Conservation (phyloP, 2,113 vertebrate species). For the Montifringilla adamsi region DNA sequence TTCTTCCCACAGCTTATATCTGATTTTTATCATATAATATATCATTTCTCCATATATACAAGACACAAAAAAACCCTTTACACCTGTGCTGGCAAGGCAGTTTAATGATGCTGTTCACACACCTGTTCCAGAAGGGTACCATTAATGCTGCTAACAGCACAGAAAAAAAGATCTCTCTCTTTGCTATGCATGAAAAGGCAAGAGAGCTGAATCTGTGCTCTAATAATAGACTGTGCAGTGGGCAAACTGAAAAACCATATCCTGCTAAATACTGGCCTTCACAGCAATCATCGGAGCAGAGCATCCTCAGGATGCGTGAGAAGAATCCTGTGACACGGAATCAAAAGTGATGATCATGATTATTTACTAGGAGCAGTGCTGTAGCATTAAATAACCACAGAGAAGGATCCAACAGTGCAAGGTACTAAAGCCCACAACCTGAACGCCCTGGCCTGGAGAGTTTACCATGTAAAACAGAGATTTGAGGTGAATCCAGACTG, state of each 20-base stretch:
- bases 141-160: constrained; percentile 15
- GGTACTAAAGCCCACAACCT: neutral
- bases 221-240: neutral
- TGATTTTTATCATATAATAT: neutral
- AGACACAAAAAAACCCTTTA: neutral
- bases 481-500: neutral
- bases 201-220: neutral
- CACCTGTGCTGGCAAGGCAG: neutral
- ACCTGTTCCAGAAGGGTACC: constrained; percentile 4
- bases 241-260: constrained; percentile 8
- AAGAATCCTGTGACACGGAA: neutral
- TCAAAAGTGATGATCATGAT: neutral
- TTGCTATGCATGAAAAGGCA: neutral
- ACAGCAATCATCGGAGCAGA: neutral
- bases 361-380: neutral
- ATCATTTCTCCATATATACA: neutral
- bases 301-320: neutral
- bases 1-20: neutral
- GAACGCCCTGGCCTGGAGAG: neutral
- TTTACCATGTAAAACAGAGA: neutral
- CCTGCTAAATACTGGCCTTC: constrained; percentile 1
- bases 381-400: neutral
- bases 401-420: neutral
- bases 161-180: neutral
- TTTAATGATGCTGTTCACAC: neutral